Base-by-base conservation (phyloP, 2,797 vertebrate genomes). In the Triplophysa bombifrons region DNA sequence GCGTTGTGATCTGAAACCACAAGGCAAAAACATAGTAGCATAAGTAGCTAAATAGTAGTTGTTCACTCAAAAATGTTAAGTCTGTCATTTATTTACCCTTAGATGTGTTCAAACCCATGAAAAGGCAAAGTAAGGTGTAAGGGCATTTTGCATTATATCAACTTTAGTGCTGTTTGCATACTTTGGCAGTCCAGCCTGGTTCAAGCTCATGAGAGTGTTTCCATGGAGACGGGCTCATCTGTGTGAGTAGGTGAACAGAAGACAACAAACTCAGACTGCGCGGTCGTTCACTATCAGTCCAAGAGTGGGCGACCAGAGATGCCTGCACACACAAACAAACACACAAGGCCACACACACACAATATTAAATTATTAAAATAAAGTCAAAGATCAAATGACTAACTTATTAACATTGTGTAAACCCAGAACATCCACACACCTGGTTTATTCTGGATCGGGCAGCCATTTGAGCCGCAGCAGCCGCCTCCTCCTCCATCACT, bases 261-360 rank as follows among this genome's bases (percentile, higher is more conserved):
- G 94, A 92, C 83, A 95, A 90, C 83, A 95, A 85, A 84, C 94
- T 96, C 80, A 97, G 94, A 78, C 91, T 85, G 10, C 93, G 92
- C 12, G 93, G 94, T 76, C 88, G 92, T 11, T 92, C 87, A 1
- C 84, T 81, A 70, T 90, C 82, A 6, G 84, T 93, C 46, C 93
- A 87, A 1, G 93, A 95, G 88, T 93, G 89, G 72, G 86, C 84
- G 84, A 95, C 80, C 56, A 96, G 86, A 80, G 87, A 91, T 2
- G 83, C 84, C 95, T 96, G 88, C 3, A 27, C 85, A 72, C 48
- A 81, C 64, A 69, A 22, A 74, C 34, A 79, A 34, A 66, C 20
- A 83, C 3, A 27, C 85, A 72, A 46, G 80, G 58, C 66, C 30
- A 74, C 34, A 79, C 44, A 69, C 7, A 46, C 17, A n/a, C 30